Evolutionary conservation across 2,797 vertebrate genomes (phyloP), one percentile per base, ranked within the genome.

Genomic region (Oophaga sylvatica): DNA sequence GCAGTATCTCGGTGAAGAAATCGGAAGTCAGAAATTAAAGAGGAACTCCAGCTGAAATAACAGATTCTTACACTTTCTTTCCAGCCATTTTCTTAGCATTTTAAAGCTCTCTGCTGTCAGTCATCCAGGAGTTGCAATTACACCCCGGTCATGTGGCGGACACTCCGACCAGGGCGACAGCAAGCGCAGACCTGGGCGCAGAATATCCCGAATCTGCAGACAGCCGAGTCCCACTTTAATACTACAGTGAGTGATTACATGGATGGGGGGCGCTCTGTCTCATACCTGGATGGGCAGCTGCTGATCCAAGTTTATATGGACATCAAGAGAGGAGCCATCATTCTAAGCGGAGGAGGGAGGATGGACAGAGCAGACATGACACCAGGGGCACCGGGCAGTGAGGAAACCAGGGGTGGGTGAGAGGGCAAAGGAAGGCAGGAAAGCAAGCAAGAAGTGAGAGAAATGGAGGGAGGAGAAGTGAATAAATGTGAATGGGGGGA

Each of bases 251-350:
- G 75, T 56, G 48, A 77, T 29, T 0, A 73, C 35, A 22, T 20
- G 48, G 79, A 63, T 22, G 65, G 35, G 71, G 19, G 13, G 31
- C 71, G 20, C 57, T 5, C 57, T 5, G 16, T 71, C 0, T 83
- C 84, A 89, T 93, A 95, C 94, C 94, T 95, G 94, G 90, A 94
- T 90, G 1, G 93, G 94, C 80, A 93, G 92, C 92, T 93, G 94
- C 91, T 94, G 94, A 91, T 97, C 97, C 96, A 98, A 94, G 91
- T 98, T 97, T 83, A 98, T 97, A 94, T 97, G 97, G 89, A 98
- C 96, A 87, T 97, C 97, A 91, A 98, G 95, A 31, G 97, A 93
- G 84, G 94, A 96, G 77, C 97, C 97, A 83, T 67, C 70, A 86
- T 57, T 83, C 70, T 84, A n/a, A 70, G 80, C 35, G 26, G 78